Base-by-base conservation (phyloP, 2,888 invertebrate genomes). In the Dryomyza anilis region DNA sequence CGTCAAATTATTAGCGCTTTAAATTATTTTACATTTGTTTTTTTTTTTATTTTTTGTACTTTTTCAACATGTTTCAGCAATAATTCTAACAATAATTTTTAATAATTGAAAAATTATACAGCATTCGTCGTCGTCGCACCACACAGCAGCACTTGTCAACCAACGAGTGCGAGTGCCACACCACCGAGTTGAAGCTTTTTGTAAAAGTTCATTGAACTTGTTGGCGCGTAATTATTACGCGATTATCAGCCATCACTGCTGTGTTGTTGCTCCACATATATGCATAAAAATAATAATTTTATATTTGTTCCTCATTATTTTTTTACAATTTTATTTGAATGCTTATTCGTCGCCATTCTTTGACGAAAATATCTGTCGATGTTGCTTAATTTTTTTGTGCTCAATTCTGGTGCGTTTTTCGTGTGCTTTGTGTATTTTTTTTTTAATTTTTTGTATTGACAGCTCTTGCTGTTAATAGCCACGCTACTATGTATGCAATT, bases 371-470 rank as follows among this genome's bases (percentile, higher is more conserved):
- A 16, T 43, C n/a, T n/a, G n/a, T 43, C 19, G 43, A 43, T 19
- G 19, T 43, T 43, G 16, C 68, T 71, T 72, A 72, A 74, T 76
- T 76, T 76, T 76, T 74, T 72, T 58, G 72, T 73, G 72, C 73
- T 76, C 76, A 74, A 69, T 65, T 72, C 67, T 50, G 59, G 63
- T 30, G 56, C 52, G 58, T 52, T 53, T 45, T 60, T 43, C 58
- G 69, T 65, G 71, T 72, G 69, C 65, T 39, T 39, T 7, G 3
- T 16, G 14, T 4, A 12, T 43, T 43, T 43, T 43, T 16, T 43
- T 16, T 43, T 16, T 43, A 14, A 12, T 19, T 43, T 43, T n/a
- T n/a, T n/a, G 4, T 6, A n/a, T 39, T 39, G 39, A 7, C 19
- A 19, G n/a, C 16, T 43, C n/a, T 39, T 39, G 39, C n/a, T 39